These are phyloP conservation scores for Malurus melanocephalus DNA, from an alignment of 2,113 vertebrate genomes.

Conservation along the genomic window DNA sequence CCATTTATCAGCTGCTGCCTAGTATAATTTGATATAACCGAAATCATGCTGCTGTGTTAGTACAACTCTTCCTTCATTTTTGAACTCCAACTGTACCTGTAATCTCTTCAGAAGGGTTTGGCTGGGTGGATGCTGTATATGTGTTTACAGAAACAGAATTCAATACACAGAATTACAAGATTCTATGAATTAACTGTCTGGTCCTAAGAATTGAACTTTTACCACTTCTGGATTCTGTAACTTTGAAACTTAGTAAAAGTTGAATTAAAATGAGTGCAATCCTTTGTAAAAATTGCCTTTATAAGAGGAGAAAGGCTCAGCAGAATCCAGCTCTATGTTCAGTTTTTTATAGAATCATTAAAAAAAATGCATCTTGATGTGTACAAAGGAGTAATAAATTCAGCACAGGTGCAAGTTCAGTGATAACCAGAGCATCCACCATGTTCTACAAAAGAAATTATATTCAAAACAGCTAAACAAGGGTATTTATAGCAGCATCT, in stretches of 20 bases:
- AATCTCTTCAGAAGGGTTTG: not conserved
- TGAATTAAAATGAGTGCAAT: not conserved
- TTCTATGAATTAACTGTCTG: not conserved
- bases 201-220: not conserved
- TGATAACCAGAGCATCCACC: not conserved
- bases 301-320: not conserved
- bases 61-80: not conserved
- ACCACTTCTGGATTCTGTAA: not conserved
- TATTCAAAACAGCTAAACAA: slow-evolving; percentile 43
- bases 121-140: not conserved
- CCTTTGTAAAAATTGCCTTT: not conserved
- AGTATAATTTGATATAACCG: not conserved
- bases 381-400: not conserved
- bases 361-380: not conserved
- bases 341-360: not conserved
- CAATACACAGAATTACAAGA: not conserved
- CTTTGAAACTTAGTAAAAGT: not conserved
- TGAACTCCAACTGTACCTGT: not conserved
- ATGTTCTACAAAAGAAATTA: slow-evolving; percentile 50
- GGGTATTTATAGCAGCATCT: slow-evolving; percentile 69
- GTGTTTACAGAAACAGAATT: not conserved
- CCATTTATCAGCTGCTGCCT: not conserved
- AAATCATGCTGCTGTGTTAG: not conserved
- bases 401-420: slow-evolving; percentile 34
- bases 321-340: not conserved